Evolutionary conservation across 2,888 invertebrate genomes (phyloP).

Genomic region (Melinaea menophilus): DNA sequence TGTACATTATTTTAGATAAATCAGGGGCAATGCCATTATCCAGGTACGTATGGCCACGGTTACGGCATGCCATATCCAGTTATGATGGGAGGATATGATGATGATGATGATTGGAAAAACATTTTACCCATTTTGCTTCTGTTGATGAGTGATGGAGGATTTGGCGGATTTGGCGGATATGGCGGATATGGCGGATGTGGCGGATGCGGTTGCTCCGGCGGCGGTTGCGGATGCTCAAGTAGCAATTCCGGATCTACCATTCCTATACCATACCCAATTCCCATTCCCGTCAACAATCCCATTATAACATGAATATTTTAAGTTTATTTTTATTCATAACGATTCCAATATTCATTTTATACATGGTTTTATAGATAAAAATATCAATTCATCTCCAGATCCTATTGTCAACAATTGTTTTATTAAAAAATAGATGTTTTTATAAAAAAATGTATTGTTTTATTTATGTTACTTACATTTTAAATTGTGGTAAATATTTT

Average conservation of each 20-base stretch:
- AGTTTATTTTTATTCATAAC: too few species aligned
- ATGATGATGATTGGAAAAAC: constrained; percentile 41
- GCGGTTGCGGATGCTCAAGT: constrained; percentile 33
- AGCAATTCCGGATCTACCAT: constrained; percentile 37
- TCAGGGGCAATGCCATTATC: constrained; percentile 44
- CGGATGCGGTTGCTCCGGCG: constrained; percentile 33
- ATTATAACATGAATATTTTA: constrained; percentile 15
- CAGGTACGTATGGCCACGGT: constrained; percentile 34
- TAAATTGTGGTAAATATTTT: too few species aligned
- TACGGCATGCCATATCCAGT: constrained; percentile 43
- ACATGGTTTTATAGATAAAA: too few species aligned
- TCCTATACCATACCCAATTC: constrained; percentile 51
- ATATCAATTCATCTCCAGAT: too few species aligned
- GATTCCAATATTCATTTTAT: too few species aligned
- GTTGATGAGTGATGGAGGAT: constrained; percentile 42
- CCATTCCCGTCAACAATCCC: constrained; percentile 42
- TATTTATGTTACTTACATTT: too few species aligned
- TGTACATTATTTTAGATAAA: constrained; percentile 37
- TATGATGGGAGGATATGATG: constrained; percentile 40
- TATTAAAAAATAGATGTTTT: too few species aligned
- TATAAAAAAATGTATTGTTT: too few species aligned
- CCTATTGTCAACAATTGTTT: too few species aligned
- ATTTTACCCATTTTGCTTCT: constrained; percentile 51
- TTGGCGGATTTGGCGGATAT: constrained; percentile 23
- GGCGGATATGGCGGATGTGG: constrained; percentile 28